Evolutionary conservation across 2,888 invertebrate genomes (phyloP), one percentile per base, ranked within the genome.

Genomic region (Drosophila stalkeri): DNA sequence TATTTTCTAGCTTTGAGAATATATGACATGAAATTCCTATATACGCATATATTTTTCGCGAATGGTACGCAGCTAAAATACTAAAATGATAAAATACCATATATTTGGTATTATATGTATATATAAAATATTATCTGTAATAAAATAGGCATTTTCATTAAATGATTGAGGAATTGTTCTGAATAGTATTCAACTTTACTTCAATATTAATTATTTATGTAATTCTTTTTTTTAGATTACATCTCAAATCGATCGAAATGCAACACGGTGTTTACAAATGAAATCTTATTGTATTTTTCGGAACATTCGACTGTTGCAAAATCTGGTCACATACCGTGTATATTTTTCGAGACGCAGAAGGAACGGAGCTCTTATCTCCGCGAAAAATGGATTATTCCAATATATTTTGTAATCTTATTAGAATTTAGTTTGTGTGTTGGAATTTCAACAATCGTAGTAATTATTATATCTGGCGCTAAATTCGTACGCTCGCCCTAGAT

Each of bases 281-380:
- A 8, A 46, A 35, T 31, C 12, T 33, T 47, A 6, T 12, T 51
- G 62, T 44, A 56, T 60, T 64, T 73, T 64, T 62, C 61, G 49
- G 59, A 12, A 18, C 20, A 27, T 78, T 70, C 3, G 12, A 12
- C 23, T 44, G 5, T 31, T 37, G 1, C 8, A 16, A 1, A 43
- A 43, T 18, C 51, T 81, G 90, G 88, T 61, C 87, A 65, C 85
- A 68, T 67, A 54, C n/a, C 64, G 72, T 72, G 56, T 84, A 55
- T 86, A 86, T 81, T 86, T 80, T 86, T 85, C 86, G 86, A 79
- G 91, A 90, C 91, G 91, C 91, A 91, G 88, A 88, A 84, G 81
- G 81, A 66, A 81, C 73, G 83, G 89, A 86, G 74, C 75, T 75
- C 85, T 85, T 85, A 85, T 85, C 85, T 81, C 78, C 71, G 68